phyloP scores from a whole-genome alignment of 92 coral and sea anemone species.

The Phenganax subtilis region DNA sequence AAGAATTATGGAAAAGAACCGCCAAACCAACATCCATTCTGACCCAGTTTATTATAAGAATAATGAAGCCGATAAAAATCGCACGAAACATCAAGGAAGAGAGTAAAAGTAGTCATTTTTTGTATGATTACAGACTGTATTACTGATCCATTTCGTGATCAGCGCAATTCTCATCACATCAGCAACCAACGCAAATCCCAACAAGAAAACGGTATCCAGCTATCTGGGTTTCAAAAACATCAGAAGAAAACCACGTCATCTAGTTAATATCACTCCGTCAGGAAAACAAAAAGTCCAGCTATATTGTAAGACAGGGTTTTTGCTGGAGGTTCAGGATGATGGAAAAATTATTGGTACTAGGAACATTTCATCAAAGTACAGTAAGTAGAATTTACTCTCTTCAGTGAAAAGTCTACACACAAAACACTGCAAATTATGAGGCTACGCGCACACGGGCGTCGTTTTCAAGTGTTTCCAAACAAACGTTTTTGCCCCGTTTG shows the following conservation, averaged over 20 bases:
- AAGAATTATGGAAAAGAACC: too few species aligned
- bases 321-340: constrained; percentile 14
- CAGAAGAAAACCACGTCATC: constrained; percentile 17
- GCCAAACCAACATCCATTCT: too few species aligned
- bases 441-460: too few species aligned
- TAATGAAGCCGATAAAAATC: too few species aligned
- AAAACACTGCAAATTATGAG: not conserved
- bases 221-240: not conserved
- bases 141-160: not conserved
- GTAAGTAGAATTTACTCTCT: not conserved
- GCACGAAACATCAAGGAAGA: too few species aligned
- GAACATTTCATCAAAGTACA: constrained; percentile 13
- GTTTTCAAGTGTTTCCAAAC: too few species aligned
- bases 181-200: not conserved
- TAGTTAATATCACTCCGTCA: constrained; percentile 22
- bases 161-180: constrained; percentile 1
- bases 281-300: constrained; percentile 13
- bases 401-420: not conserved
- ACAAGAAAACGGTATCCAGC: not conserved
- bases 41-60: too few species aligned
- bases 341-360: constrained; percentile 14
- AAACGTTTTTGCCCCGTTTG: too few species aligned
- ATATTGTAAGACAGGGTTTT: constrained; percentile 33
- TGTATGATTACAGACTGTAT: not conserved
- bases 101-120: not conserved